Evolutionary conservation across 1,140 invertebrate species (phyloP).

Genomic region (Nasonia giraulti): DNA sequence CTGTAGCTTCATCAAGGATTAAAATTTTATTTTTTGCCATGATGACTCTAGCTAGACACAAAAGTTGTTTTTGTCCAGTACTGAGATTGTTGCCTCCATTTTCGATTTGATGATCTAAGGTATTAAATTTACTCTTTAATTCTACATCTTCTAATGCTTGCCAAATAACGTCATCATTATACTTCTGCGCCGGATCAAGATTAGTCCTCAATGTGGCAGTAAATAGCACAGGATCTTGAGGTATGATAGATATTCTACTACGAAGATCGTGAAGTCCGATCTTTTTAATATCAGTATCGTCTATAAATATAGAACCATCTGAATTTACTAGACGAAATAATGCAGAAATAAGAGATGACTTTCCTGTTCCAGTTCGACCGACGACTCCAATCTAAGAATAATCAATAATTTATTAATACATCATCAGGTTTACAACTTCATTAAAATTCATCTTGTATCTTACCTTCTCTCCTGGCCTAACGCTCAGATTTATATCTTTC

Average conservation of each 20-base stretch:
- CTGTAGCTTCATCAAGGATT: constrained; percentile 16
- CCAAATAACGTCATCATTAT: constrained; percentile 66
- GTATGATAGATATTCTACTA: constrained; percentile 80
- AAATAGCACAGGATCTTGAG: constrained; percentile 82
- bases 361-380: constrained; percentile 72
- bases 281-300: constrained; percentile 74
- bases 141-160: neutral
- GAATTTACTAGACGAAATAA: constrained; percentile 64
- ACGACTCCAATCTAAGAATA: constrained; percentile 74
- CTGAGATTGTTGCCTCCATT: constrained; percentile 13
- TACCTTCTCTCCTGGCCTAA: constrained; percentile 84
- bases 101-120: constrained; percentile 2
- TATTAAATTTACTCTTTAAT: neutral
- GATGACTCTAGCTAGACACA: neutral
- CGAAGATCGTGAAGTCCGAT: constrained; percentile 78
- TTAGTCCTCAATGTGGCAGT: constrained; percentile 78
- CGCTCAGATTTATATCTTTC: constrained; percentile 81
- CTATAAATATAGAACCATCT: constrained; percentile 74
- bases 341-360: constrained; percentile 68
- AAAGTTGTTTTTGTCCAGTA: constrained; percentile 4
- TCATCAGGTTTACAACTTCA: neutral
- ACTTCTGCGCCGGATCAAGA: constrained; percentile 78
- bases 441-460: neutral
- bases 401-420: neutral
- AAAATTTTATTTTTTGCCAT: constrained; percentile 6